These are phyloP conservation scores for Styela plicata DNA, from an alignment of 23 tunicate genomes.

Conservation along the genomic window DNA sequence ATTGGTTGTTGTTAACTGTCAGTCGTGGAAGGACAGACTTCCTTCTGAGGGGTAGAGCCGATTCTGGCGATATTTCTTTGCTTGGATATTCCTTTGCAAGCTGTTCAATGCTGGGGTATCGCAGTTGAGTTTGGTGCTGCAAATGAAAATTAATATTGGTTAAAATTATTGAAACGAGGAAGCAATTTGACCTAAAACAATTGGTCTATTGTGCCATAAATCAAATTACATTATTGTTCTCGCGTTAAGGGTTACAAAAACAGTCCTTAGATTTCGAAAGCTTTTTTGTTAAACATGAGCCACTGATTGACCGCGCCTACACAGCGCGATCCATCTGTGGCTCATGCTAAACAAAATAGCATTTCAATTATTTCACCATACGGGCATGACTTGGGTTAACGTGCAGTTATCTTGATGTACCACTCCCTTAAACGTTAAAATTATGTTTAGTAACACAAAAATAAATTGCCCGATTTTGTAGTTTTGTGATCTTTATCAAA, in stretches of 20 bases:
- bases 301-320: no score
- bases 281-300: no score
- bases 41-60: conserved; percentile 16
- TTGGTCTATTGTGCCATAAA: background rate
- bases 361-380: no score
- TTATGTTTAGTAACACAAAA: background rate
- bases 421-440: background rate
- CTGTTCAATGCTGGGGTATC: conserved; percentile 17
- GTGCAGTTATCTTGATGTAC: background rate
- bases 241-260: no score
- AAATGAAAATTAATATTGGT: background rate
- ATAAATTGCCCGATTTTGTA: background rate
- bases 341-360: no score
- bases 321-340: no score
- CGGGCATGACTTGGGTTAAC: no score
- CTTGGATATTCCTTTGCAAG: background rate
- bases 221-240: no score
- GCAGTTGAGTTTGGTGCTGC: conserved; percentile 19
- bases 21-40: conserved; percentile 14
- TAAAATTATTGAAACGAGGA: background rate
- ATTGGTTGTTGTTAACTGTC: background rate
- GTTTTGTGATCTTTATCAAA: background rate
- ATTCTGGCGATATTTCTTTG: conserved; percentile 8
- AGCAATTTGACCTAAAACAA: background rate
- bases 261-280: no score